Percentiles rank a stretch among this genome's conserved stretches.
These are phyloP conservation scores for Carlito syrichta DNA, from an alignment of 2,113 vertebrate species.

Conservation along the genomic window DNA sequence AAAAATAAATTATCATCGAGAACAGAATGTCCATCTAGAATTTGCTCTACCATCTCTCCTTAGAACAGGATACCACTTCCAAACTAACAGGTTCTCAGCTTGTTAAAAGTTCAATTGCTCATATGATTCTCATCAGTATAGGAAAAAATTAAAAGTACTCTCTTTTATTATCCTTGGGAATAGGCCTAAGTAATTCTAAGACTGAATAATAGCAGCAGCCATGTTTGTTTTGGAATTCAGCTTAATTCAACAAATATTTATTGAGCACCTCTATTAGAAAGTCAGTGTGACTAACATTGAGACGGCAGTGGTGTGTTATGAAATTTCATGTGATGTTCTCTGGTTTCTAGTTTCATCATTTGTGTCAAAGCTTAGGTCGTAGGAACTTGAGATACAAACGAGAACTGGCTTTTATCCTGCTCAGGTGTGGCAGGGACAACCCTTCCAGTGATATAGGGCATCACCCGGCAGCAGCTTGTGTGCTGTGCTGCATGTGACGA, in stretches of 20 bases:
- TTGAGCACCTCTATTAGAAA: slow-evolving; percentile 19
- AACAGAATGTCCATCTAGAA: background rate
- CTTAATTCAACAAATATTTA: slow-evolving; percentile 51
- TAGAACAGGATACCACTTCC: background rate
- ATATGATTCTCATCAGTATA: slow-evolving; percentile 53
- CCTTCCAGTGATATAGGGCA: background rate
- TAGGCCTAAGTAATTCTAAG: slow-evolving; percentile 44
- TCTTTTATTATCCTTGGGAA: slow-evolving; percentile 55
- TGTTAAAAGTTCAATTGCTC: slow-evolving; percentile 52
- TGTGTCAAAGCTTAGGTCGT: background rate
- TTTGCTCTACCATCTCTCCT: background rate
- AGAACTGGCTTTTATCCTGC: background rate
- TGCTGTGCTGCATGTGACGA: no score
- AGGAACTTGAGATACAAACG: background rate
- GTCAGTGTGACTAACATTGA: background rate
- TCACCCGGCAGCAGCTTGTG: background rate
- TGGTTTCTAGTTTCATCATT: background rate
- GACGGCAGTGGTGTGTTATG: background rate
- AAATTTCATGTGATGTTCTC: background rate
- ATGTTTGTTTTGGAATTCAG: slow-evolving; percentile 57
- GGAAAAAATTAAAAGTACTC: slow-evolving; percentile 9
- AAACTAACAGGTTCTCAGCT: slow-evolving; percentile 27
- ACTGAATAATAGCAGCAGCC: slow-evolving; percentile 13
- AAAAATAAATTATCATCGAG: background rate
- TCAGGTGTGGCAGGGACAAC: background rate